Percentiles rank a stretch among this genome's conserved stretches.
phyloP scores from a whole-genome alignment of 2,888 invertebrate genomes.

The Prosopocoilus inquinatus region DNA sequence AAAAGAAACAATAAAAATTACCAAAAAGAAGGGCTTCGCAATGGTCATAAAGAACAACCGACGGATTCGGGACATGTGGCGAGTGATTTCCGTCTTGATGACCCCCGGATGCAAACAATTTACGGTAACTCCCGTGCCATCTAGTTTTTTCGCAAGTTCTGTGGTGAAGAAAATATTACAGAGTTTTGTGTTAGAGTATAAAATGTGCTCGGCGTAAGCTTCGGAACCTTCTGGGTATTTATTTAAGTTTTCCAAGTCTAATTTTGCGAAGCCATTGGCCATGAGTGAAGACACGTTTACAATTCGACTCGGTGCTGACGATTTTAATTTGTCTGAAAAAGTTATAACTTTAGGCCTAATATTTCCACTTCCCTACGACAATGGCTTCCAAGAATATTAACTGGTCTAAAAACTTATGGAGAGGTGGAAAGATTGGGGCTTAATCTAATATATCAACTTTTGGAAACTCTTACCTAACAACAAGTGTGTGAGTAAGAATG shows the following conservation, averaged over 20 bases:
- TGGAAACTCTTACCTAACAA: constrained; percentile 50
- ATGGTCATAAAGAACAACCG: no score
- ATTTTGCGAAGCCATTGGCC: not conserved
- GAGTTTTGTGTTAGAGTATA: constrained; percentile 30
- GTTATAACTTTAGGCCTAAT: no score
- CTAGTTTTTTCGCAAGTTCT: constrained; percentile 31
- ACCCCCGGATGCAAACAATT: constrained; percentile 38
- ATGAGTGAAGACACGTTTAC: constrained; percentile 35
- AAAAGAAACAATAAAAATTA: no score
- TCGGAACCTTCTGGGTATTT: not conserved
- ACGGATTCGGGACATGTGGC: not conserved
- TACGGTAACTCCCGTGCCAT: constrained; percentile 29
- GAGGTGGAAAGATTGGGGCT: no score
- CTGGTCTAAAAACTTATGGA: no score
- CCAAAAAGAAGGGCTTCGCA: no score
- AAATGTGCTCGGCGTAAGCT: not conserved
- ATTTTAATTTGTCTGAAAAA: constrained; percentile 51
- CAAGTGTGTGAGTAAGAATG: constrained; percentile 63
- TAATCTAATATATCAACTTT: no score
- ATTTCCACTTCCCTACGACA: no score
- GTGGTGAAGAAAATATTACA: constrained; percentile 34
- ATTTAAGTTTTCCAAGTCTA: constrained; percentile 4
- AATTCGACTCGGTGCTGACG: constrained; percentile 35
- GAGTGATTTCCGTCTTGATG: constrained; percentile 18
- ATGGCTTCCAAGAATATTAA: no score